Percentiles rank a stretch among this genome's conserved stretches.
phyloP scores from a whole-genome alignment of 2,797 vertebrate species.

The Aplochiton taeniatus region DNA sequence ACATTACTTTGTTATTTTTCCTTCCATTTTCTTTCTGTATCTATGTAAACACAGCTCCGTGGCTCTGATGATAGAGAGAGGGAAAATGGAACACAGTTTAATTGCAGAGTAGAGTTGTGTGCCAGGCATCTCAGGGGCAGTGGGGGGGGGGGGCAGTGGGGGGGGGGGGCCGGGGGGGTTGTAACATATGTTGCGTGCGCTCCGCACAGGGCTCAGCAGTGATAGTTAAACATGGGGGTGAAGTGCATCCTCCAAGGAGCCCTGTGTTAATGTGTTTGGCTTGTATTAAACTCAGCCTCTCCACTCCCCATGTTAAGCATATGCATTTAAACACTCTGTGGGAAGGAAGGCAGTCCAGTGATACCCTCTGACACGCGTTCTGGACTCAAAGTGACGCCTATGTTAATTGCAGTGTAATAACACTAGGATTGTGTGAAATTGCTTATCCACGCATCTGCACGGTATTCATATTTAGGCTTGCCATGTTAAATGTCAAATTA shows the following conservation, averaged over 20 bases:
- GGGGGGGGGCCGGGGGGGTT: slow-evolving; percentile 8
- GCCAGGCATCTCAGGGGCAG: slow-evolving; percentile 13
- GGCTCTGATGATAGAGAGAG: too few relatives aligned
- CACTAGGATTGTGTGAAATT: slow-evolving; percentile 15
- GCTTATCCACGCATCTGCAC: slow-evolving; percentile 21
- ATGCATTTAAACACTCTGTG: slow-evolving; percentile 47
- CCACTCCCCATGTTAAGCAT: slow-evolving; percentile 53
- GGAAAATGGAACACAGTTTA: not conserved
- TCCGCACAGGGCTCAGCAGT: slow-evolving; percentile 56
- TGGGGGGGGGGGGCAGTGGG: slow-evolving; percentile 26
- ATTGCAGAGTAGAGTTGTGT: not conserved
- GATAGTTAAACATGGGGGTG: slow-evolving; percentile 66
- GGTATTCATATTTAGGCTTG: slow-evolving; percentile 32
- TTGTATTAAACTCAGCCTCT: slow-evolving; percentile 65
- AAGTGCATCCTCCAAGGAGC: slow-evolving; percentile 63
- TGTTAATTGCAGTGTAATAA: slow-evolving; percentile 2
- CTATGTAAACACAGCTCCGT: too few relatives aligned
- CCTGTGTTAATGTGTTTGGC: slow-evolving; percentile 69
- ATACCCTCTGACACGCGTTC: not conserved
- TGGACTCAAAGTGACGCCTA: slow-evolving; percentile 18
- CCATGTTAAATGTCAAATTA: slow-evolving; percentile 25
- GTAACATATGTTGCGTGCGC: slow-evolving; percentile 66
- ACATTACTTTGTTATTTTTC: too few relatives aligned
- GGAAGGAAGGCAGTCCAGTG: slow-evolving; percentile 54
- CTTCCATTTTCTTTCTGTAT: too few relatives aligned